These are phyloP conservation scores for Metellina segmentata DNA, from an alignment of 2,888 invertebrate genomes.

Conservation along the genomic window DNA sequence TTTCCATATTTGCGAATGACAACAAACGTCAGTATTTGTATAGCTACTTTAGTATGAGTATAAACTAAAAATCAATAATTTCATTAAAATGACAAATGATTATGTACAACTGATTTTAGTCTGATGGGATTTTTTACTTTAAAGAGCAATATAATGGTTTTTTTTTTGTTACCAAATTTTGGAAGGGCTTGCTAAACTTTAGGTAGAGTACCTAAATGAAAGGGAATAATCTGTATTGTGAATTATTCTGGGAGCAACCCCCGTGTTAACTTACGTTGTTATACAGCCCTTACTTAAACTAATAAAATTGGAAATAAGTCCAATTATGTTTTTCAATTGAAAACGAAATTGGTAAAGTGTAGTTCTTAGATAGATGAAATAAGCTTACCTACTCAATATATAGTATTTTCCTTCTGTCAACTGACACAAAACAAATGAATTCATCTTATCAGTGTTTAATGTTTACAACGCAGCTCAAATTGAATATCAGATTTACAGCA, in stretches of 20 bases:
- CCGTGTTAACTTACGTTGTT: neutral
- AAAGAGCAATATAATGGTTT: too few species aligned
- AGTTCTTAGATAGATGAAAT: neutral
- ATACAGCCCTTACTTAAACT: neutral
- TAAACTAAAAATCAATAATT: too few species aligned
- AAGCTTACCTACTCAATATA: neutral
- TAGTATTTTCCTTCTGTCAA: neutral
- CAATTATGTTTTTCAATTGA: neutral
- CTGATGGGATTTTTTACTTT: too few species aligned
- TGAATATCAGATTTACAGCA: conserved; percentile 2
- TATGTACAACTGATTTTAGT: too few species aligned
- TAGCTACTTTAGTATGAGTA: too few species aligned
- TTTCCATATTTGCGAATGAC: too few species aligned
- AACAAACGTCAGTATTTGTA: too few species aligned
- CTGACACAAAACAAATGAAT: conserved; percentile 15
- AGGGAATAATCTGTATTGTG: neutral
- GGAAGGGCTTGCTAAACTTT: too few species aligned
- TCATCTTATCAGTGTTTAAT: conserved; percentile 17
- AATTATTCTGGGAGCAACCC: neutral
- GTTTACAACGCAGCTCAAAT: neutral
- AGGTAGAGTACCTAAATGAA: too few species aligned
- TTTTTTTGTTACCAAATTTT: too few species aligned
- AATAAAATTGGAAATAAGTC: neutral
- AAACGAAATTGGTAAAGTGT: neutral
- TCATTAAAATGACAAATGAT: too few species aligned